These are phyloP conservation scores for Trimorus sp. DNA, from an alignment of 2,888 invertebrate genomes.

Conservation along the genomic window DNA sequence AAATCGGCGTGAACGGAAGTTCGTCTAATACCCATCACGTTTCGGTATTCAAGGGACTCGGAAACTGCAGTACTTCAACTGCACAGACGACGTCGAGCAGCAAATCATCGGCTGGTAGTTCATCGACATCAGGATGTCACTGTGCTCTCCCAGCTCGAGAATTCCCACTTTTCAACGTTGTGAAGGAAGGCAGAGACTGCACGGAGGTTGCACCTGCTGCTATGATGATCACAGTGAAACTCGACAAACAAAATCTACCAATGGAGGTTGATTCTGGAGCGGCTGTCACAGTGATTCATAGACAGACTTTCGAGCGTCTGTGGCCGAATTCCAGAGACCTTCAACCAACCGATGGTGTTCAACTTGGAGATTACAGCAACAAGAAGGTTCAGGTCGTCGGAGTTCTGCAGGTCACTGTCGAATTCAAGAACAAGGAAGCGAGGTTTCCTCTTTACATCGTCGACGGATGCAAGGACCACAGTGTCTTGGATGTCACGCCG, in stretches of 20 bases:
- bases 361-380: not conserved
- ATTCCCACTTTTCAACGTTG: not conserved
- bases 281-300: conserved; percentile 13
- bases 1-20: too few relatives aligned
- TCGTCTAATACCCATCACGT: too few relatives aligned
- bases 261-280: conserved; percentile 16
- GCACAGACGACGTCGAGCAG: not conserved
- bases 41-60: too few relatives aligned
- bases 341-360: not conserved
- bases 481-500: not conserved
- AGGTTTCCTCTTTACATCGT: not conserved
- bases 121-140: not conserved
- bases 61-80: too few relatives aligned
- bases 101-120: too few relatives aligned
- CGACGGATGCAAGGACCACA: not conserved
- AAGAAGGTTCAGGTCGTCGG: not conserved
- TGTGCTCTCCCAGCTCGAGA: not conserved
- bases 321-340: not conserved
- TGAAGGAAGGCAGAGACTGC: not conserved
- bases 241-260: not conserved
- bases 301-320: not conserved
- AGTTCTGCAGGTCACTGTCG: not conserved
- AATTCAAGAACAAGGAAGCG: not conserved
- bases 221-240: not conserved
- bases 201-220: not conserved